Base-by-base conservation (phyloP, 2,113 vertebrate genomes). In the Sigmodon hispidus region DNA sequence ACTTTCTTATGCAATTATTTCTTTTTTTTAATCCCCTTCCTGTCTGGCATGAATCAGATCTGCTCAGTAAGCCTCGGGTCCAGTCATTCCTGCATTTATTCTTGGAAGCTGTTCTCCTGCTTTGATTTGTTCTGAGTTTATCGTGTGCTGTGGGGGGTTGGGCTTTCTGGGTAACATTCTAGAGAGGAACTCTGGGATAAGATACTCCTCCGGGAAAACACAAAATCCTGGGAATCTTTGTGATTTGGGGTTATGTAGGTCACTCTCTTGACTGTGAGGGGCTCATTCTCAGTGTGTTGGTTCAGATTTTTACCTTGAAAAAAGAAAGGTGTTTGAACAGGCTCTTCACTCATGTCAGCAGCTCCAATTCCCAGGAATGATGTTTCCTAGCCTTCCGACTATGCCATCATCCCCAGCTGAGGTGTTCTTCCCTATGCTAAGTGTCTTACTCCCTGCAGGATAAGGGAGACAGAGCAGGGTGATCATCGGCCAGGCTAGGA, bases 391-490 rank as follows among this genome's bases (percentile, higher is more conserved):
- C 45, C 77, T 57, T 61, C 24, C 19, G 5, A 70, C 65, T 24
- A 67, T 59, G 5, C 15, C 11, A 3, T 45, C 15, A 26, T 6
- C n/a, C 76, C 2, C 1, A 13, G 19, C 24, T 9, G 57, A 40
- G 15, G 11, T 73, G 31, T 4, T 93, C 31, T 48, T 79, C 31
- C 79, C 26, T 10, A 6, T 69, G 80, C n/a, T 43, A 45, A 52
- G 22, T 9, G 16, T 16, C 52, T 59, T 57, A 50, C 12, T 5
- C 21, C 2, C 45, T 90, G 36, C n/a, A 48, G 16, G 7, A 52
- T 5, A 45, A 17, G 4, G 6, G 15, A 19, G 31, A 0, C 4
- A 13, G 16, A 43, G 5, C 13, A 4, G 19, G 1, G 36, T 22
- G 83, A 29, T 43, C 57, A 7, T 31, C 24, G 40, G 29, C 22